A percentile compares a stretch with the other conserved stretches of the same genome.
Conservation (phyloP, 92 coral and sea anemone species). For the Plumapathes pennacea region DNA sequence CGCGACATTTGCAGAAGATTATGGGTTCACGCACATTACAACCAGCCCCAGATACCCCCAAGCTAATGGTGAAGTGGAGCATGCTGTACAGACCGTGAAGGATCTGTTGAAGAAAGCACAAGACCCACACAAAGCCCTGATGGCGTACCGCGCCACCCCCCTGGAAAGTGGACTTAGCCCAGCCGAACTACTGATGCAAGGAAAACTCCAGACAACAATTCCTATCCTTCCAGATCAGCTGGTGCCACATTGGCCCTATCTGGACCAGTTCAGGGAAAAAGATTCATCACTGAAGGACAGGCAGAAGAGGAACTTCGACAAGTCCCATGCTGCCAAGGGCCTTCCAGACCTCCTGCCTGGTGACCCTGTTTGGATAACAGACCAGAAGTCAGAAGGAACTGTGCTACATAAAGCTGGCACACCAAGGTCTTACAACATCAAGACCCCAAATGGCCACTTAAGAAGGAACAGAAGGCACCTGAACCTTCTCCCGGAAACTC, state of each 20-base stretch:
- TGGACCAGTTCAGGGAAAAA: slow-evolving; percentile 30
- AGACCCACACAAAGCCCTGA: slow-evolving; percentile 25
- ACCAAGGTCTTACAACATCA: neutral
- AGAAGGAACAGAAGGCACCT: slow-evolving; percentile 56
- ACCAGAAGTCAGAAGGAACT: slow-evolving; percentile 25
- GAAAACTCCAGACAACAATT: slow-evolving; percentile 22
- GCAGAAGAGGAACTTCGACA: slow-evolving; percentile 46
- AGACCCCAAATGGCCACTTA: slow-evolving; percentile 30
- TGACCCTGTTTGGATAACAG: slow-evolving; percentile 47
- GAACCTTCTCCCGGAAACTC: slow-evolving; percentile 24
- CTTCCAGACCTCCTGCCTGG: slow-evolving; percentile 31
- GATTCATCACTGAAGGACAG: slow-evolving; percentile 23
- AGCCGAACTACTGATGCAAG: slow-evolving; percentile 30
- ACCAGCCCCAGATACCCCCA: slow-evolving; percentile 40
- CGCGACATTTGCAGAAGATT: slow-evolving; percentile 8
- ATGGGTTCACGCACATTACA: slow-evolving; percentile 30
- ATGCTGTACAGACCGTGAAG: slow-evolving; percentile 37
- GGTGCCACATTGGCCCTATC: slow-evolving; percentile 28
- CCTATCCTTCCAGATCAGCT: slow-evolving; percentile 23
- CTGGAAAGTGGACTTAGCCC: slow-evolving; percentile 34
- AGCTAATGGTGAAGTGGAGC: slow-evolving; percentile 46
- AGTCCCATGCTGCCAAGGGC: slow-evolving; percentile 28
- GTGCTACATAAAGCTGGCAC: slow-evolving; percentile 23
- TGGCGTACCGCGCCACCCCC: slow-evolving; percentile 50
- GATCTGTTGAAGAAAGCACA: slow-evolving; percentile 8